phyloP scores from a whole-genome alignment of 2,888 invertebrate genomes.

The Reticulitermes lucifugus region DNA sequence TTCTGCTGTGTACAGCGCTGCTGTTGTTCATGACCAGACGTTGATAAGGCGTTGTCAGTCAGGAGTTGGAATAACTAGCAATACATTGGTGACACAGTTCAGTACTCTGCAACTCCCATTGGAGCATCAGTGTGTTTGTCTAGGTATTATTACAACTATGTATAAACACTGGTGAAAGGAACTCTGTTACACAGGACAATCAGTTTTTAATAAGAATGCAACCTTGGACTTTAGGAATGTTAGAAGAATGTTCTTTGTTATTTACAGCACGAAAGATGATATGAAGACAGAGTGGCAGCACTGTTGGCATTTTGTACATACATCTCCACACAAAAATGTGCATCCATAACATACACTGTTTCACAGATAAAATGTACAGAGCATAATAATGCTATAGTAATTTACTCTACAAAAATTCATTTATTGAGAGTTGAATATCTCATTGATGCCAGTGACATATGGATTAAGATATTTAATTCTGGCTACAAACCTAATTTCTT shows the following conservation, averaged over 20 bases:
- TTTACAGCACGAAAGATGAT: conserved; percentile 8
- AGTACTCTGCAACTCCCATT: background rate
- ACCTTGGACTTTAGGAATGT: background rate
- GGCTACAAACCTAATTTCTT: no score
- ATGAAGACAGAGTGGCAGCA: conserved; percentile 7
- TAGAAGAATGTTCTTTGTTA: conserved; percentile 22
- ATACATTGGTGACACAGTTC: background rate
- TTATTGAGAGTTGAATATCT: background rate
- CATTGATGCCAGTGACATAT: no score
- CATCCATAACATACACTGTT: background rate
- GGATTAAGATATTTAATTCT: no score
- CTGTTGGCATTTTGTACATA: conserved; percentile 29
- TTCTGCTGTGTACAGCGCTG: conserved; percentile 7
- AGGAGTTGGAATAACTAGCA: background rate
- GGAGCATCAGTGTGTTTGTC: background rate
- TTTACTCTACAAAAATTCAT: conserved; percentile 32
- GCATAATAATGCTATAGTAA: background rate
- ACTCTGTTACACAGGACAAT: conserved; percentile 17
- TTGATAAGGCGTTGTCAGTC: conserved; percentile 4
- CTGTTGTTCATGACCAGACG: conserved; percentile 16
- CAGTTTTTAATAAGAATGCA: conserved; percentile 34
- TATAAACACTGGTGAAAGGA: conserved; percentile 8
- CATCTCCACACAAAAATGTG: background rate
- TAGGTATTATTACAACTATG: background rate
- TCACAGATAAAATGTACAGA: background rate